These are phyloP conservation scores for Plecotus auritus DNA, from an alignment of 2,113 vertebrate genomes.

Conservation along the genomic window DNA sequence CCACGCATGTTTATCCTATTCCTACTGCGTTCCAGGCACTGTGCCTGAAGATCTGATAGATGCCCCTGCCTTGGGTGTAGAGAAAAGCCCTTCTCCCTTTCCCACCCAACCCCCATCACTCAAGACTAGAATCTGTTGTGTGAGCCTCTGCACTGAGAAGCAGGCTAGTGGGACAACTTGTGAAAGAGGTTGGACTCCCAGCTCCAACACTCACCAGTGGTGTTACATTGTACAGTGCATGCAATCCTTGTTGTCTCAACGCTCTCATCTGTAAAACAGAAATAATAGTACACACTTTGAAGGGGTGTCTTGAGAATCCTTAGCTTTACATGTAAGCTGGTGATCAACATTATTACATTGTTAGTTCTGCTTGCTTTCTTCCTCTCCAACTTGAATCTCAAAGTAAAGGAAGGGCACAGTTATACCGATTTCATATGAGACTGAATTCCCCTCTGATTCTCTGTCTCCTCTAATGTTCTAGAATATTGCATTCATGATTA, in stretches of 20 bases:
- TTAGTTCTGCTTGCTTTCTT: conserved; percentile 5
- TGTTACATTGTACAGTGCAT: not conserved
- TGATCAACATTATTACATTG: not conserved
- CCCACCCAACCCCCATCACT: not conserved
- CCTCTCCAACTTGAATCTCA: not conserved
- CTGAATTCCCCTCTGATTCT: not conserved
- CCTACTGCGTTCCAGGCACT: not conserved
- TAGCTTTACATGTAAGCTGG: not conserved
- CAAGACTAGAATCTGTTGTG: not conserved
- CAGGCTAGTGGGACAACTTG: not conserved
- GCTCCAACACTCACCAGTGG: not conserved
- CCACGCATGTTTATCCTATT: not conserved
- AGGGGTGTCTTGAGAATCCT: not conserved
- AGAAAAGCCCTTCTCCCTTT: not conserved
- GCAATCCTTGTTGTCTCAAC: not conserved
- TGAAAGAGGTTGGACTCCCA: not conserved
- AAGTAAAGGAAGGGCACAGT: not conserved
- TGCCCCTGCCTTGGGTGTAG: not conserved
- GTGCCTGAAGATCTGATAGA: not conserved
- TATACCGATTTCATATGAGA: not conserved
- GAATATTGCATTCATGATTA: not conserved
- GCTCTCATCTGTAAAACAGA: conserved; percentile 24
- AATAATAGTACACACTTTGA: not conserved
- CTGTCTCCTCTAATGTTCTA: not conserved
- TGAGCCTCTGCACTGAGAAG: not conserved